These are phyloP conservation scores for Phymanthus crucifer DNA, from an alignment of 92 coral and sea anemone species.

Conservation along the genomic window DNA sequence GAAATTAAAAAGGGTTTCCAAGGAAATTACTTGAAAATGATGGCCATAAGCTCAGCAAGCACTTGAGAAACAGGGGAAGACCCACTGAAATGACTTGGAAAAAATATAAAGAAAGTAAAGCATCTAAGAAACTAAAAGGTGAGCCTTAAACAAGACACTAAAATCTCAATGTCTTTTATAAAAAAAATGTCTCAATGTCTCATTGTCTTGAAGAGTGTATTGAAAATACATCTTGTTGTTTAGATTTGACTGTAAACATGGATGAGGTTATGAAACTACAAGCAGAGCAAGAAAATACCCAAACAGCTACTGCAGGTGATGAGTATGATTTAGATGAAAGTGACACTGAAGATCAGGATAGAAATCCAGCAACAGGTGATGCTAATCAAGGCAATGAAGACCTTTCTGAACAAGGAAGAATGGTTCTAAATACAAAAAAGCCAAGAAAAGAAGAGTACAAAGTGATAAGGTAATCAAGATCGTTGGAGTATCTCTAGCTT, in stretches of 20 bases:
- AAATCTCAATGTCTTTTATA: too few relatives aligned
- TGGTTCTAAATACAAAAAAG: conserved; percentile 39
- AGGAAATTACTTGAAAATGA: conserved; percentile 69
- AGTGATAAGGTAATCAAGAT: conserved; percentile 69
- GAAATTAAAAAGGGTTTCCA: conserved; percentile 57
- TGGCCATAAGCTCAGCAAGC: conserved; percentile 70
- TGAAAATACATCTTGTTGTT: background rate
- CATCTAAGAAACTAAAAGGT: conserved; percentile 41
- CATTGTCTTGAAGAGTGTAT: too few relatives aligned
- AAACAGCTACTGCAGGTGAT: background rate
- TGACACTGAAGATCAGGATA: conserved; percentile 25
- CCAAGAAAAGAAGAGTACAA: conserved; percentile 89
- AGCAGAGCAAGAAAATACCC: conserved; percentile 19
- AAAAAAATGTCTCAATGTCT: too few relatives aligned
- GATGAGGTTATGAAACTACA: conserved; percentile 27
- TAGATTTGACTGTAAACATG: background rate
- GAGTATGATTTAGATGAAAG: conserved; percentile 38
- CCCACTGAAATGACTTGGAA: conserved; percentile 87
- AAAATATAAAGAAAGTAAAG: conserved; percentile 76
- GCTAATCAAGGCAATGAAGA: background rate
- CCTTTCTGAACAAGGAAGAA: background rate
- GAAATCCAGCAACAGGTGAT: background rate
- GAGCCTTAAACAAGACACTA: background rate
- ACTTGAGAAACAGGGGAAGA: conserved; percentile 78
- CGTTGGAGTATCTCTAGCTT: background rate